Evolutionary conservation across 2,797 vertebrate species (phyloP).

Genomic region (Tokudaia muenninki): DNA sequence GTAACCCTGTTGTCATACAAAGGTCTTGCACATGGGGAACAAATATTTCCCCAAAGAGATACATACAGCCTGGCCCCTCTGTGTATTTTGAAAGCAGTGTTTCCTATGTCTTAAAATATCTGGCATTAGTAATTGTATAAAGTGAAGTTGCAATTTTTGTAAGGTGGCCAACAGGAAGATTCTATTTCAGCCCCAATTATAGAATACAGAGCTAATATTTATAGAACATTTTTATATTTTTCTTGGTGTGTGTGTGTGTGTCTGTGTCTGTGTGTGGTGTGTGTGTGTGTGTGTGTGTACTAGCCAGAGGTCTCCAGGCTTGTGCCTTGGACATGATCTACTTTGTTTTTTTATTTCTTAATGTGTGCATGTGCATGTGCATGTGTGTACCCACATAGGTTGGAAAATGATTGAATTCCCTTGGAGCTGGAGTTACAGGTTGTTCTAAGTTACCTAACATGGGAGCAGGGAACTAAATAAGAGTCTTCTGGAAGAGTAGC

Average conservation of each 20-base stretch:
- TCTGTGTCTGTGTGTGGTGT: not conserved
- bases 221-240: not conserved
- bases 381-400: not conserved
- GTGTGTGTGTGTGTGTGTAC: not conserved
- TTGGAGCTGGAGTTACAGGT: not conserved
- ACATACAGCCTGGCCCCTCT: not conserved
- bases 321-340: not conserved
- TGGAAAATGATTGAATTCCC: not conserved
- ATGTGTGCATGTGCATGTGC: not conserved
- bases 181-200: constrained; percentile 35
- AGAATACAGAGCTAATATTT: constrained; percentile 10
- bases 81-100: not conserved
- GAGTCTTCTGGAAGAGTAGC: not conserved
- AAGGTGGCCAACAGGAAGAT: not conserved
- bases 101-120: constrained; percentile 49
- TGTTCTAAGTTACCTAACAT: not conserved
- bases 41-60: not conserved
- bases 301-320: not conserved
- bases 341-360: not conserved
- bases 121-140: not conserved
- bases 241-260: not conserved
- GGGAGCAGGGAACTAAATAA: not conserved
- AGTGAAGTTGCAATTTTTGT: constrained; percentile 44
- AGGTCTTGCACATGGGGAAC: not conserved
- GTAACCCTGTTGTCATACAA: too few relatives aligned